Evolutionary conservation across 2,888 invertebrate species (phyloP).

Genomic region (Carterocephalus palaemon): DNA sequence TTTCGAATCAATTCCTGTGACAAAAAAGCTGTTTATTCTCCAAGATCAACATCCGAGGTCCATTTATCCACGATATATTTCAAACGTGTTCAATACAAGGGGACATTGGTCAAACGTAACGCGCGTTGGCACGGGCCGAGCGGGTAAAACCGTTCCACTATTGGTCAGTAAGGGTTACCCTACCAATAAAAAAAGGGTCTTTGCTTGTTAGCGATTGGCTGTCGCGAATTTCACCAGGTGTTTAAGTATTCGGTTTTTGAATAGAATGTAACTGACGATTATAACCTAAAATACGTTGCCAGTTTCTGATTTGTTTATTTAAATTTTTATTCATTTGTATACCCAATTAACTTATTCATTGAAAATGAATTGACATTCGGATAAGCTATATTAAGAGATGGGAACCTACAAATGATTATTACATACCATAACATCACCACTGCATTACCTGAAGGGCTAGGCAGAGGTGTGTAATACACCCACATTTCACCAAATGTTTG

Average conservation of each 20-base stretch:
- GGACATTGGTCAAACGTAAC: constrained; percentile 27
- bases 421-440: no score
- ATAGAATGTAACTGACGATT: background rate
- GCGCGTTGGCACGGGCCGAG: constrained; percentile 54
- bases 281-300: constrained; percentile 20
- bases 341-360: no score
- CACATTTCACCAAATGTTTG: no score
- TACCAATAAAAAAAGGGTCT: background rate
- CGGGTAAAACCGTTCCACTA: constrained; percentile 60
- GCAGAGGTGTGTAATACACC: no score
- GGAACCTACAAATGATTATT: no score
- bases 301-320: no score
- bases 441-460: no score
- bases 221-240: constrained; percentile 54
- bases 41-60: constrained; percentile 70
- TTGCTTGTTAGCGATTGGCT: constrained; percentile 10
- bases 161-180: constrained; percentile 58
- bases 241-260: background rate
- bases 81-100: constrained; percentile 35
- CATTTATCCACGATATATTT: constrained; percentile 59
- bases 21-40: constrained; percentile 62
- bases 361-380: no score
- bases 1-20: constrained; percentile 41
- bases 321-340: no score
- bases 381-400: no score